Evolutionary conservation across 2,888 invertebrate species (phyloP).

Genomic region (Andricus quercusramuli): DNA sequence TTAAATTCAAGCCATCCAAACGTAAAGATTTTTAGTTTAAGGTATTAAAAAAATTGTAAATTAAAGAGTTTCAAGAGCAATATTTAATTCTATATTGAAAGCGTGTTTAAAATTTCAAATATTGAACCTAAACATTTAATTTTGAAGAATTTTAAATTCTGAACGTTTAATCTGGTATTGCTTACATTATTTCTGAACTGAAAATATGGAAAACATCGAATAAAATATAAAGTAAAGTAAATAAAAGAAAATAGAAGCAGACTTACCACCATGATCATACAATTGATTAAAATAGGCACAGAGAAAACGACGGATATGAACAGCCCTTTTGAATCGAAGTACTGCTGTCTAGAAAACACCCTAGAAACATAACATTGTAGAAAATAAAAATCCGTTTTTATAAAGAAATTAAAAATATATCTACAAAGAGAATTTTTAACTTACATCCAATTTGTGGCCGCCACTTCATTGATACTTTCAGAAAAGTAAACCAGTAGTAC

Average conservation of each 20-base stretch:
- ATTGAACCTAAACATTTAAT: too few relatives aligned
- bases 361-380: slow-evolving; percentile 72
- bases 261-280: slow-evolving; percentile 96
- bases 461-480: slow-evolving; percentile 93
- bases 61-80: too few relatives aligned
- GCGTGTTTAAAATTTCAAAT: too few relatives aligned
- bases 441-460: slow-evolving; percentile 90
- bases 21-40: too few relatives aligned
- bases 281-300: slow-evolving; percentile 94
- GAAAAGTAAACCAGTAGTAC: slow-evolving; percentile 93
- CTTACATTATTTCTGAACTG: too few relatives aligned
- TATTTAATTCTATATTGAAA: too few relatives aligned
- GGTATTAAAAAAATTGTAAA: too few relatives aligned
- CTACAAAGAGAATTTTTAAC: slow-evolving; percentile 56
- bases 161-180: too few relatives aligned
- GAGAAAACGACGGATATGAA: slow-evolving; percentile 97
- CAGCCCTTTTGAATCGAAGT: slow-evolving; percentile 95
- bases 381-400: slow-evolving; percentile 33
- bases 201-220: neutral
- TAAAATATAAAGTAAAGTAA: neutral
- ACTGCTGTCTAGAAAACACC: slow-evolving; percentile 93
- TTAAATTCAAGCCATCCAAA: too few relatives aligned
- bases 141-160: too few relatives aligned
- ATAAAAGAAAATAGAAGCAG: neutral
- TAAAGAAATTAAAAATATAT: slow-evolving; percentile 36